Conservation (phyloP, 2,888 invertebrate species). For the Sesia apiformis region DNA sequence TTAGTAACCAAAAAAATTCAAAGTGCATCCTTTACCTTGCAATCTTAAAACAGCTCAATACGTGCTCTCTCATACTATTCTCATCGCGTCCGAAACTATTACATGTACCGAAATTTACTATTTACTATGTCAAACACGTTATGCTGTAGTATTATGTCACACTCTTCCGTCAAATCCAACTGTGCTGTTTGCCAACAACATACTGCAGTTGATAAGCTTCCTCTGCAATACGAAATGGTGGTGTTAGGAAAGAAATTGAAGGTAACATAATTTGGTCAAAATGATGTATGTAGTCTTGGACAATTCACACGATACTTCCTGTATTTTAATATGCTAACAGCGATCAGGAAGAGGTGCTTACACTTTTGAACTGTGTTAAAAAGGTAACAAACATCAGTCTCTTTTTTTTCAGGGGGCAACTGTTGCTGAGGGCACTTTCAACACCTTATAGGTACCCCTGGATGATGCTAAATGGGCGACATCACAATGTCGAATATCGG, state of each 20-base stretch:
- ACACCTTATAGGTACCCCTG: no score
- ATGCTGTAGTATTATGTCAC: slow-evolving; percentile 17
- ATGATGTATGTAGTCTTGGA: not conserved
- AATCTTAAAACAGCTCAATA: no score
- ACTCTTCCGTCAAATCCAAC: slow-evolving; percentile 27
- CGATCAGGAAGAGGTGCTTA: slow-evolving; percentile 10
- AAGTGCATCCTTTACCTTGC: no score
- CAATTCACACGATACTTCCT: slow-evolving; percentile 8
- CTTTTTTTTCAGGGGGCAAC: no score
- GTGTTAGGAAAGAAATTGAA: not conserved
- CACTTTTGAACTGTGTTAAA: slow-evolving; percentile 2
- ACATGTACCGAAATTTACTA: slow-evolving; percentile 16
- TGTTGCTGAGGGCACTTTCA: no score
- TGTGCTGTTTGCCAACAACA: slow-evolving; percentile 5
- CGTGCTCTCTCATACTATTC: not conserved
- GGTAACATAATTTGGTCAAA: not conserved
- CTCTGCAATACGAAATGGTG: no score
- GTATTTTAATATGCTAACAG: slow-evolving; percentile 8
- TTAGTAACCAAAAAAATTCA: no score
- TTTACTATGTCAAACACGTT: slow-evolving; percentile 22
- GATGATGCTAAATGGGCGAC: no score
- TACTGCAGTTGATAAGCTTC: not conserved
- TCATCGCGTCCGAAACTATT: slow-evolving; percentile 11
- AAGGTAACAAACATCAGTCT: not conserved
- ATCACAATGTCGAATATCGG: no score